phyloP scores from a whole-genome alignment of 2,113 vertebrate genomes.

The Callionymus lyra region DNA sequence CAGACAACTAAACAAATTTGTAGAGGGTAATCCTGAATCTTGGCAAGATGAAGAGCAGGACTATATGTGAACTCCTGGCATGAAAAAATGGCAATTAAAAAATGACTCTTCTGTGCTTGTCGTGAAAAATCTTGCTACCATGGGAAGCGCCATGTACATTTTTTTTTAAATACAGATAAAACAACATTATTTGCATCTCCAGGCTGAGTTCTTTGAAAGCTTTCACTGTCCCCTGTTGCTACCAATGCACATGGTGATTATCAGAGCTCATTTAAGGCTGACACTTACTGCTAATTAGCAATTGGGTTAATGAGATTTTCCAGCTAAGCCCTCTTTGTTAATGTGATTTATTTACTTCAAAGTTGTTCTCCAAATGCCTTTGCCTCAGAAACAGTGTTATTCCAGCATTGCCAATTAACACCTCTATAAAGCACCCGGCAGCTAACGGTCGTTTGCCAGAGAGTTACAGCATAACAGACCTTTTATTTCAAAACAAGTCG shows the following conservation, averaged over 20 bases:
- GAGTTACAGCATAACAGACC: too few species aligned
- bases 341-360: constrained; percentile 21
- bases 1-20: too few species aligned
- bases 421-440: constrained; percentile 3
- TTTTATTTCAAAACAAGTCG: too few species aligned
- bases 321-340: constrained; percentile 15
- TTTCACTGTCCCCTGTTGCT: constrained; percentile 10
- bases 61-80: too few species aligned
- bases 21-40: too few species aligned
- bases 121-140: too few species aligned
- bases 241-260: constrained; percentile 8
- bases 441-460: too few species aligned
- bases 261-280: constrained; percentile 17
- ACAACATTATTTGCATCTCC: constrained; percentile 7
- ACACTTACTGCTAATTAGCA: constrained; percentile 28
- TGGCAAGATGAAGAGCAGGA: too few species aligned
- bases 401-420: constrained; percentile 2
- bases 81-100: too few species aligned
- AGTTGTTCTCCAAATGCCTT: constrained; percentile 17
- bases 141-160: too few species aligned
- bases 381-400: background rate
- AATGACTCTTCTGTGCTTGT: too few species aligned
- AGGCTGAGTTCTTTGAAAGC: constrained; percentile 7
- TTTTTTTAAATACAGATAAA: constrained; percentile 20
- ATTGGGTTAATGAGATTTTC: constrained; percentile 18